Base-by-base conservation (phyloP, 1,140 invertebrate genomes). In the Eciton burchellii region DNA sequence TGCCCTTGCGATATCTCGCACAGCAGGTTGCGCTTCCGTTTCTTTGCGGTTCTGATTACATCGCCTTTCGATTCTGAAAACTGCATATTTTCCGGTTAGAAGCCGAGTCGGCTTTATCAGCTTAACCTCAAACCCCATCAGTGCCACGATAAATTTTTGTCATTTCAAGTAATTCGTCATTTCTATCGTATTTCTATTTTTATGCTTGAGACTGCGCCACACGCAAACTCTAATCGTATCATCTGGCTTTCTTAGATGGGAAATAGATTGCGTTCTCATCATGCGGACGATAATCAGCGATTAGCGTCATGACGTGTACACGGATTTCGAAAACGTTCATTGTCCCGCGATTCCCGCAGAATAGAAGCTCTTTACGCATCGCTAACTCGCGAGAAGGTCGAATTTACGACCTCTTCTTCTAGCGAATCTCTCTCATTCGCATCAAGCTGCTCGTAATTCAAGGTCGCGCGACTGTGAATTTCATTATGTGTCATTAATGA, bases 21-120 rank as follows among this genome's bases (percentile, higher is more conserved):
- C 89, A 84, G 54, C 84, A 87, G 89, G 83, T 90, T 91, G 88
- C 92, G 73, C 84, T 92, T 93, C 92, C 91, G 89, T 89, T 92
- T 89, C 89, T 86, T 91, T 91, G 66, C 82, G 1, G 56, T 29
- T 79, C 49, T 35, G 6, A 3, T 6, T 6, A 29, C 74, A 29
- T 12, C 19, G 21, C 26, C 26, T 68, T 73, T 59, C 68, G 43
- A 83, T 71, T 68, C 41, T n/a, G 66, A 66, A 52, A 57, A 83
- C 24, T 56, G 26, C 14, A 59, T 57, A 26, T 43, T 9, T 54
- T 19, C 5, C n/a, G 52, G n/a, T n/a, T 54, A 6, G 4, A 54
- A 6, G 19, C 19, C 49, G 14, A n/a, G n/a, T n/a, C 11, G 14
- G 1, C 3, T 3, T 52, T 54, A 43, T 21, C 16, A 14, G 12